Percentiles rank a stretch among this genome's conserved stretches.
phyloP scores from a whole-genome alignment of 2,888 invertebrate species.

The Stegana nigrithorax region DNA sequence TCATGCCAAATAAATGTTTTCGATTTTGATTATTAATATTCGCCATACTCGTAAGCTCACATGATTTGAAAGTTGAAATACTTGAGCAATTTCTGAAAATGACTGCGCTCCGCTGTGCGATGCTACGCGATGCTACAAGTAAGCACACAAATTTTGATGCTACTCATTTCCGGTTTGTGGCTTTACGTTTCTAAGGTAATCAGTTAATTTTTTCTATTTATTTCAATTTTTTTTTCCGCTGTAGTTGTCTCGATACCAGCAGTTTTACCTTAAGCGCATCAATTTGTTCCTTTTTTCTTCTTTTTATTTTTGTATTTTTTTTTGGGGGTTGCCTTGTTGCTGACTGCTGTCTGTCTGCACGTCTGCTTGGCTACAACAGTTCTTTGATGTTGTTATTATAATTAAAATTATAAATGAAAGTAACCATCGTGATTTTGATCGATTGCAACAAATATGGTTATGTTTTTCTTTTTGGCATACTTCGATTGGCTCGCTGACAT shows the following conservation, averaged over 20 bases:
- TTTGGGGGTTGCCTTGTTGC: no score
- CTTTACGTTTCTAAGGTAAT: slow-evolving; percentile 14
- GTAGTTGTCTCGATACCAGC: slow-evolving; percentile 1
- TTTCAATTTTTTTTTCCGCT: slow-evolving; percentile 38
- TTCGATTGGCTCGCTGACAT: slow-evolving; percentile 21
- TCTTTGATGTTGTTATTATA: neutral
- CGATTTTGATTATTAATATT: slow-evolving; percentile 33
- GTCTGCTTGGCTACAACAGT: no score
- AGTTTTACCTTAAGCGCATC: no score
- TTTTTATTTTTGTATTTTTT: slow-evolving; percentile 21
- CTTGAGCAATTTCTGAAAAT: slow-evolving; percentile 42
- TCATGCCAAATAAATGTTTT: slow-evolving; percentile 38
- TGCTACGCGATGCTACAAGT: no score
- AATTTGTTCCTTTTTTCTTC: slow-evolving; percentile 27
- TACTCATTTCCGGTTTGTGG: slow-evolving; percentile 8
- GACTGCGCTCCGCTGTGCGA: no score
- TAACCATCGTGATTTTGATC: slow-evolving; percentile 29
- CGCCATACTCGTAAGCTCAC: slow-evolving; percentile 23
- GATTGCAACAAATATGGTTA: no score
- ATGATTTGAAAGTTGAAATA: slow-evolving; percentile 59
- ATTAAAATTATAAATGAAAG: slow-evolving; percentile 16
- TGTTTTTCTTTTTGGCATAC: neutral
- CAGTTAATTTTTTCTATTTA: slow-evolving; percentile 49
- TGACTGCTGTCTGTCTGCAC: no score
- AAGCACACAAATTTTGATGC: slow-evolving; percentile 27